Conservation (phyloP, 1,140 invertebrate species). For the Drosophila hydei region DNA sequence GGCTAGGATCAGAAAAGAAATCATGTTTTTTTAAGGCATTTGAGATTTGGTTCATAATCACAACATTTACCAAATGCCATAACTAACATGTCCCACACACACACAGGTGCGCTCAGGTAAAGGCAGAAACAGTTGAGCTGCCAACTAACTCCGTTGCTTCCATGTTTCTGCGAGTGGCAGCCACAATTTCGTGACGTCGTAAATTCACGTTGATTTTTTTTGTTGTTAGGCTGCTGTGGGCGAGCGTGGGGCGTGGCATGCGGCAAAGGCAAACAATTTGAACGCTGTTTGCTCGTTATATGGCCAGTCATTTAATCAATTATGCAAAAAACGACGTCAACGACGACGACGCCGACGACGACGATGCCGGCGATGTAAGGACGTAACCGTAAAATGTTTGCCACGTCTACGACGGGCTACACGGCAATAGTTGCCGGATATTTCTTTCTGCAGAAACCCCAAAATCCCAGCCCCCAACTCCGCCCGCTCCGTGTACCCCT, state of each 20-base stretch:
- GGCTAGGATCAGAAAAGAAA: too few species aligned
- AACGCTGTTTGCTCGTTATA: slow-evolving; percentile 52
- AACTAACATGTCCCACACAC: slow-evolving; percentile 57
- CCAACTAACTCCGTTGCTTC: slow-evolving; percentile 4
- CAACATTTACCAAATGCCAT: slow-evolving; percentile 69
- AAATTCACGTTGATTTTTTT: slow-evolving; percentile 48
- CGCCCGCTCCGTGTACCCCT: not conserved
- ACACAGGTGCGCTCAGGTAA: not conserved
- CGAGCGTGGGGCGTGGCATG: slow-evolving; percentile 11
- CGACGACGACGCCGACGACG: slow-evolving; percentile 71
- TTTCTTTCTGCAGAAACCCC: not conserved
- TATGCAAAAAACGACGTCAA: slow-evolving; percentile 79
- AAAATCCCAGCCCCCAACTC: not conserved
- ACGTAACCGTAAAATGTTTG: slow-evolving; percentile 78
- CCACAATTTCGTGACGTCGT: slow-evolving; percentile 52
- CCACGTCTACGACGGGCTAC: slow-evolving; percentile 31
- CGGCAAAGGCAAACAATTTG: slow-evolving; percentile 38
- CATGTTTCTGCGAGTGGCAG: slow-evolving; percentile 19
- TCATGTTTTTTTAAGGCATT: too few species aligned
- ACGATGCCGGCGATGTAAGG: slow-evolving; percentile 59
- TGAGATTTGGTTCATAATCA: slow-evolving; percentile 75
- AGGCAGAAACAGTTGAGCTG: slow-evolving; percentile 4
- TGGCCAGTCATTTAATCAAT: slow-evolving; percentile 79
- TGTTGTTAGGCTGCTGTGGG: slow-evolving; percentile 22
- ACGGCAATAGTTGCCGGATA: slow-evolving; percentile 12